These are phyloP conservation scores for Pteropus alecto DNA, from an alignment of 2,113 vertebrate genomes.

Conservation along the genomic window DNA sequence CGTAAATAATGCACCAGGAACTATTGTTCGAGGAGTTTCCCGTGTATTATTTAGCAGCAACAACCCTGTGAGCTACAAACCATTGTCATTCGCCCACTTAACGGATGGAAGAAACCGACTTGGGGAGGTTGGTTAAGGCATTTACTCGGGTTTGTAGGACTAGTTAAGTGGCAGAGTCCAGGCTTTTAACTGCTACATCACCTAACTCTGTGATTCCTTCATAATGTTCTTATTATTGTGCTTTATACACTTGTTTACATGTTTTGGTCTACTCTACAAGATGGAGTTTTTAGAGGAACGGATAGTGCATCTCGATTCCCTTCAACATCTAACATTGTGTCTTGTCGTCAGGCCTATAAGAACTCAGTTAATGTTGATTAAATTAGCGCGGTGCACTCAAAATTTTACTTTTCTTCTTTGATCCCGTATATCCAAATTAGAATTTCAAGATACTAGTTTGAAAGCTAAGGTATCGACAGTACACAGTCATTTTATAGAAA, in stretches of 20 bases:
- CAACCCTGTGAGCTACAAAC: background rate
- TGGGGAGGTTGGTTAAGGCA: background rate
- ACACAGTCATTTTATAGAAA: constrained; percentile 18
- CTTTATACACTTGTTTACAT: background rate
- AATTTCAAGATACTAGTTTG: constrained; percentile 21
- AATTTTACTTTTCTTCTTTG: background rate
- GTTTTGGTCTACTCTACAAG: background rate
- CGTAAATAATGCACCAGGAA: constrained; percentile 18
- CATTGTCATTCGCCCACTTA: background rate
- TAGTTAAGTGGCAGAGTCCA: background rate
- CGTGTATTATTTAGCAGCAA: background rate
- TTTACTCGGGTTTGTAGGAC: background rate
- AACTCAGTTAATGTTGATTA: background rate
- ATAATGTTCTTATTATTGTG: background rate
- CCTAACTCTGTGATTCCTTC: background rate
- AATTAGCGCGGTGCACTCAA: background rate
- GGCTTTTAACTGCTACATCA: background rate
- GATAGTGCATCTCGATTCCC: background rate
- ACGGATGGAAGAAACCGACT: background rate
- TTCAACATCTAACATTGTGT: background rate
- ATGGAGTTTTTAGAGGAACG: background rate
- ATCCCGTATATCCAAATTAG: background rate
- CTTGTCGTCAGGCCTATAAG: background rate
- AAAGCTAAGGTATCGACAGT: background rate
- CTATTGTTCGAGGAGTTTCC: background rate